Percentiles rank a stretch among this genome's conserved stretches.
phyloP scores from a whole-genome alignment of 2,797 vertebrate genomes.

The Avahi laniger region DNA sequence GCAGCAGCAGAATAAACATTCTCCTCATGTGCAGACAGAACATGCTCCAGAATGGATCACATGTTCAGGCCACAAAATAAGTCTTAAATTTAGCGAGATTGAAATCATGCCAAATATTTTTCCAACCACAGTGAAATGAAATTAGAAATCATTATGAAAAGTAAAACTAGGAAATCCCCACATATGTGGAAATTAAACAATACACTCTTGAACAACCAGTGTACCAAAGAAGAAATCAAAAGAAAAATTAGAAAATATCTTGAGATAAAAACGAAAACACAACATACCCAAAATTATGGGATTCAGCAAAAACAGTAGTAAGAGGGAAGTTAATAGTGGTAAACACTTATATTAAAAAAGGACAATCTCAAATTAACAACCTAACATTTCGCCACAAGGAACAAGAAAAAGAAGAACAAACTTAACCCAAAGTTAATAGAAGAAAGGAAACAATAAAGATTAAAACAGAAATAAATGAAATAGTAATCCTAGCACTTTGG shows the following conservation, averaged over 20 bases:
- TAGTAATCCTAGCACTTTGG: no score
- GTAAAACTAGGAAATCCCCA: not conserved
- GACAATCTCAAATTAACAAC: not conserved
- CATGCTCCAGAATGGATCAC: not conserved
- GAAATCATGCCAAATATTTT: not conserved
- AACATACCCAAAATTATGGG: not conserved
- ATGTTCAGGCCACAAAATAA: not conserved
- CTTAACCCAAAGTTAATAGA: not conserved
- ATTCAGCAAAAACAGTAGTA: not conserved
- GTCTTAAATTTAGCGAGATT: not conserved
- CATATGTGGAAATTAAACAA: not conserved
- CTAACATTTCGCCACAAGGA: not conserved
- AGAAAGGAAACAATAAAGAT: not conserved
- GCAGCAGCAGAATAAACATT: not conserved
- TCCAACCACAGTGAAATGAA: not conserved
- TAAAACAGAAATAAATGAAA: not conserved
- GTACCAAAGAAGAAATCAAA: not conserved
- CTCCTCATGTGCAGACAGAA: not conserved
- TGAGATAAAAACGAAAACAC: not conserved
- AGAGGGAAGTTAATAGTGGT: not conserved
- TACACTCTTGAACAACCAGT: not conserved
- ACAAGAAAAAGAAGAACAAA: not conserved
- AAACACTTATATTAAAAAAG: not conserved
- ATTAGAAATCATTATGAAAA: not conserved
- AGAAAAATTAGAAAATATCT: not conserved